Base-by-base conservation (phyloP, 2,113 vertebrate species). In the Xiphias gladius region DNA sequence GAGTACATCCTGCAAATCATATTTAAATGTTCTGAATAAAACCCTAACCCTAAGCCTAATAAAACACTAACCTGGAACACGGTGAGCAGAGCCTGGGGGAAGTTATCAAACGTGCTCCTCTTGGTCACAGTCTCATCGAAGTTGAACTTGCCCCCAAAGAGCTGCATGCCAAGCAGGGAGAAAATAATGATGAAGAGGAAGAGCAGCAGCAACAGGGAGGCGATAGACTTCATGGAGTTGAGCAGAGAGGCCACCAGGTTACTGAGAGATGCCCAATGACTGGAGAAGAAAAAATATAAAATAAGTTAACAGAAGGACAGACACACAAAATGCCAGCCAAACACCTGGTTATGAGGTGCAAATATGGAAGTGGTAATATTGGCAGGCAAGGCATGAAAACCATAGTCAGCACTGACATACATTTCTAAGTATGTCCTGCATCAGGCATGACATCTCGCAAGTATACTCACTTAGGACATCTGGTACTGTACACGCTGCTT, bases 131-230 rank as follows among this genome's bases (percentile, higher is more conserved):
- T 98, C 95, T 99, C 98, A 43, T 99, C 98, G 80, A 99, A 99
- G 95, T 99, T 99, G 93, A 99, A 99, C 94, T 99, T 99, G 69
- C 98, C 98, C 11, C 98, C 98, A 63, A 99, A 99, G 55, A 99
- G 97, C 94, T 99, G 98, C 98, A 99, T 99, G 91, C 98, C 98
- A 32, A 99, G 97, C 94, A 99, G 93, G 66, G 98, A 98, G 95
- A 99, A 99, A 93, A 99, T 99, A 92, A 99, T 99, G 93, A 99
- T 99, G 96, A 99, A 99, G 95, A 99, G 98, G 94, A 99, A 99
- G 91, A 99, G 97, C 91, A 99, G 95, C 82, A 99, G 96, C 94
- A 99, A 89, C 89, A 99, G 95, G 12, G 98, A 99, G 74, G 98
- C 98, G 50, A 99, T 99, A 92, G 98, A 99, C 96, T 99, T 99